Evolutionary conservation across 2,113 vertebrate genomes (phyloP).

Genomic region (Brienomyrus brachyistius): DNA sequence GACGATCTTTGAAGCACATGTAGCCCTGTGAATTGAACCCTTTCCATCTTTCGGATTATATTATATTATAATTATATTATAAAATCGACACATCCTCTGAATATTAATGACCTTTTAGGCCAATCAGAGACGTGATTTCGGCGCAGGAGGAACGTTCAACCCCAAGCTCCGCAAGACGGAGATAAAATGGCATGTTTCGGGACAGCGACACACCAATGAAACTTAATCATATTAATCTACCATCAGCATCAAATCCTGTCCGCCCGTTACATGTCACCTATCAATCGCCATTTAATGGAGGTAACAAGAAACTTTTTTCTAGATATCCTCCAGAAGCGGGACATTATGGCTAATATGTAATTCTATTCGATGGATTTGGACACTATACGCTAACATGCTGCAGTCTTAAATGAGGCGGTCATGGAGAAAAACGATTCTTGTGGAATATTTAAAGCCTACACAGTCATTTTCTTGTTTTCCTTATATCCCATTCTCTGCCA

Average conservation of each 20-base stretch:
- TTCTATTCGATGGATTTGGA: conserved; percentile 29
- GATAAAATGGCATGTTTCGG: conserved; percentile 28
- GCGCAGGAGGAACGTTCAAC: background rate
- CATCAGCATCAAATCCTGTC: background rate
- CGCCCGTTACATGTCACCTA: background rate
- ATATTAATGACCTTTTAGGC: conserved; percentile 32
- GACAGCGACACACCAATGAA: background rate
- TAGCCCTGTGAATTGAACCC: background rate
- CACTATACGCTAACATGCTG: background rate
- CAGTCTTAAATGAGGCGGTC: conserved; percentile 53
- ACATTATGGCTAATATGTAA: conserved; percentile 7
- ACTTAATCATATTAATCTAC: background rate
- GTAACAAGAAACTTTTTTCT: background rate
- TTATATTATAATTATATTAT: conserved; percentile 43
- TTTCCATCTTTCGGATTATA: conserved; percentile 25
- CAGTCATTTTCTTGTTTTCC: conserved; percentile 59
- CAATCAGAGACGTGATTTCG: conserved; percentile 42
- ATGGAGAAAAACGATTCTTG: conserved; percentile 65
- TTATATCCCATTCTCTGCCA: conserved; percentile 62
- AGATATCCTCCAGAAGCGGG: conserved; percentile 10
- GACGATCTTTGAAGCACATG: background rate
- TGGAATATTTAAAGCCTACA: conserved; percentile 55
- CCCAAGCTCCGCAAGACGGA: conserved; percentile 16
- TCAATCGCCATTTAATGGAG: conserved; percentile 20
- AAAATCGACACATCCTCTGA: conserved; percentile 35